Evolutionary conservation across 64 coral and sea anemone species (phyloP).

Genomic region (Platygyra sinensis): DNA sequence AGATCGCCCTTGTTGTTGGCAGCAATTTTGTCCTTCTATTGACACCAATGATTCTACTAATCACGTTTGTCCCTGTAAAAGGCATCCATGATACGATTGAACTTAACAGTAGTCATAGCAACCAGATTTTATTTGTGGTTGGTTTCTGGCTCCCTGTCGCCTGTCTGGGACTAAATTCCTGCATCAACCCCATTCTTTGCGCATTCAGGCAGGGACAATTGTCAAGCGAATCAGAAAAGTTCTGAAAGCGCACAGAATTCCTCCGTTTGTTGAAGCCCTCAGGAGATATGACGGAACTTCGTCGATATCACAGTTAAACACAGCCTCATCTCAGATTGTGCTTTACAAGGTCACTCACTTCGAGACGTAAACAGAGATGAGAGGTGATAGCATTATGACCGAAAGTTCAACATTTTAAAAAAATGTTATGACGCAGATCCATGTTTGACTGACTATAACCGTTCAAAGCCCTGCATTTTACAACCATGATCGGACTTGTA

Average conservation of each 20-base stretch:
- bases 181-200: slow-evolving; percentile 60
- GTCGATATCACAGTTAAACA: background rate
- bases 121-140: slow-evolving; percentile 4
- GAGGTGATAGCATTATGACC: too few species aligned
- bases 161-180: slow-evolving; percentile 53
- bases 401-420: too few species aligned
- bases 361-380: background rate
- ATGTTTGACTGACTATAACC: too few species aligned
- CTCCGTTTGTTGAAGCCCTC: background rate
- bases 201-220: slow-evolving; percentile 54
- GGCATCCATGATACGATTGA: slow-evolving; percentile 25
- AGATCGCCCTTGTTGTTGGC: slow-evolving; percentile 46
- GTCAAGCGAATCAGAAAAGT: slow-evolving; percentile 17
- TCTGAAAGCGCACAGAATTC: background rate
- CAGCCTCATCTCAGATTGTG: background rate
- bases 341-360: slow-evolving; percentile 1
- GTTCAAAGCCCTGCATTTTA: too few species aligned
- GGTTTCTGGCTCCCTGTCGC: slow-evolving; percentile 40
- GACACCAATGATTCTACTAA: slow-evolving; percentile 39
- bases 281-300: background rate
- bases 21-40: slow-evolving; percentile 53
- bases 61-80: slow-evolving; percentile 8
- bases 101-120: background rate
- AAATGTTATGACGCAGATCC: too few species aligned
- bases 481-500: too few species aligned